Conservation (phyloP, 2,797 vertebrate genomes). For the Dallia pectoralis region DNA sequence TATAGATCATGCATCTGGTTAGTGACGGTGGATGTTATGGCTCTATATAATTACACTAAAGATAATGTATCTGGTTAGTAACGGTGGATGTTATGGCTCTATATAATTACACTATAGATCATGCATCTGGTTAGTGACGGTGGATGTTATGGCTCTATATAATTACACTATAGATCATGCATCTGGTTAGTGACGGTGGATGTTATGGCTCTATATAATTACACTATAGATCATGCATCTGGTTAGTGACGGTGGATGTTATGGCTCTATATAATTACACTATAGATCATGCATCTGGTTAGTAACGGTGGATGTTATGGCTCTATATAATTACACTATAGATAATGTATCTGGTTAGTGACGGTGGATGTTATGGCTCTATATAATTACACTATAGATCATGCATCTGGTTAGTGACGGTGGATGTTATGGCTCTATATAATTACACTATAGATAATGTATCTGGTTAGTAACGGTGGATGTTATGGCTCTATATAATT, state of each 20-base stretch:
- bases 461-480: too few relatives aligned
- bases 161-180: neutral
- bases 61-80: neutral
- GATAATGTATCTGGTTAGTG: too few relatives aligned
- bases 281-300: too few relatives aligned
- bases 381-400: too few relatives aligned
- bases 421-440: too few relatives aligned
- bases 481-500: too few relatives aligned
- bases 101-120: neutral
- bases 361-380: too few relatives aligned
- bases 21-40: neutral
- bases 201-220: neutral
- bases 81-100: neutral
- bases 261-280: too few relatives aligned
- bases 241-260: neutral
- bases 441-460: too few relatives aligned
- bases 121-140: neutral
- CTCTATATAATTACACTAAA: neutral
- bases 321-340: too few relatives aligned
- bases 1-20: neutral
- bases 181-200: neutral
- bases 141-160: neutral
- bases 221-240: neutral
- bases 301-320: too few relatives aligned
- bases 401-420: too few relatives aligned